phyloP scores from a whole-genome alignment of 2,888 invertebrate species.

The Ariolimax columbianus region DNA sequence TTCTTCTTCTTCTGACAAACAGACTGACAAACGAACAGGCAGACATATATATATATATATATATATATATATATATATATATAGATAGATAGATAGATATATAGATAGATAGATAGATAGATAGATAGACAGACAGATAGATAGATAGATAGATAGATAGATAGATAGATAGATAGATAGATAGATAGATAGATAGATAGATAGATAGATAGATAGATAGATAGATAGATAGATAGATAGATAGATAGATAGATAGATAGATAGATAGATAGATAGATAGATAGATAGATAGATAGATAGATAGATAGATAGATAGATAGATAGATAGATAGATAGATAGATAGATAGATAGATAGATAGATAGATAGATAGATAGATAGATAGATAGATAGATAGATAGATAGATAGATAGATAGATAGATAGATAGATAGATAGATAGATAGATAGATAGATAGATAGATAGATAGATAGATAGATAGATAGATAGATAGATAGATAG shows the following conservation, averaged over 20 bases:
- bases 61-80: not conserved
- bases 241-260: not conserved
- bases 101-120: slow-evolving; percentile 5
- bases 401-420: not conserved
- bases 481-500: slow-evolving; percentile 1
- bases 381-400: slow-evolving; percentile 1
- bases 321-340: not conserved
- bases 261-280: not conserved
- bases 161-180: not conserved
- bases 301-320: slow-evolving; percentile 15
- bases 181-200: not conserved
- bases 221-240: not conserved
- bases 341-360: not conserved
- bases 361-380: slow-evolving; percentile 7
- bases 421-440: slow-evolving; percentile 7
- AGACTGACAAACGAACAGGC: too few relatives aligned
- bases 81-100: not conserved
- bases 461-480: slow-evolving; percentile 1
- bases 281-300: not conserved
- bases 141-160: not conserved
- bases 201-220: not conserved
- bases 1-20: too few relatives aligned
- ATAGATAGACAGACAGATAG: slow-evolving; percentile 1
- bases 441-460: slow-evolving; percentile 2
- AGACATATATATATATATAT: not conserved